Evolutionary conservation across 2,797 vertebrate species (phyloP).

Genomic region (Crenuchus spilurus): DNA sequence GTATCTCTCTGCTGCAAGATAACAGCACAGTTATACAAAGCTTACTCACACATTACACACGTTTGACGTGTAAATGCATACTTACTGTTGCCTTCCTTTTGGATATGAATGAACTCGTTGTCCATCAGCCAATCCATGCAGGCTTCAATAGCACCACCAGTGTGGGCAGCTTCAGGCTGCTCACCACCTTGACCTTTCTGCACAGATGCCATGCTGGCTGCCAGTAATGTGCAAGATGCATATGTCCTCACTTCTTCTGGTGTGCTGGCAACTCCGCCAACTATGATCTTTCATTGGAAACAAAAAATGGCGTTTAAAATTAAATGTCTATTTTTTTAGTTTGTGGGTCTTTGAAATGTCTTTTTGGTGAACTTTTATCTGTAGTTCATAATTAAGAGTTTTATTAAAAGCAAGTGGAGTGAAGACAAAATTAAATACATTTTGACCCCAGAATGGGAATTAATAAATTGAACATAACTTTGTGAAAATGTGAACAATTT

Average conservation of each 20-base stretch:
- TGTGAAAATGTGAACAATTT: too few species aligned
- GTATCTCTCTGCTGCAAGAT: constrained; percentile 79
- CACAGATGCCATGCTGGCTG: constrained; percentile 77
- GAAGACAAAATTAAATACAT: too few species aligned
- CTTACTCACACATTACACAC: background rate
- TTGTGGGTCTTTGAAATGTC: too few species aligned
- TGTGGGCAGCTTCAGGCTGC: constrained; percentile 53
- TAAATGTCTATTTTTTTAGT: too few species aligned
- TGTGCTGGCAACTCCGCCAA: constrained; percentile 88
- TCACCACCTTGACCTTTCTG: constrained; percentile 13
- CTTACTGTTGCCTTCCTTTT: constrained; percentile 71
- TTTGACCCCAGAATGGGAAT: too few species aligned
- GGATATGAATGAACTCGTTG: constrained; percentile 91
- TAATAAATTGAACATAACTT: too few species aligned
- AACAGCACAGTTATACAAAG: constrained; percentile 12
- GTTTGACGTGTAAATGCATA: too few species aligned
- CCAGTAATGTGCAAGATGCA: constrained; percentile 89
- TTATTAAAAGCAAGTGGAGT: too few species aligned
- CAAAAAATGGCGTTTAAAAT: too few species aligned
- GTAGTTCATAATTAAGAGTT: too few species aligned
- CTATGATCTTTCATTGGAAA: constrained; percentile 84
- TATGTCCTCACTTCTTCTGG: constrained; percentile 88
- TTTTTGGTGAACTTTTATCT: too few species aligned
- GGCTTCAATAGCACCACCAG: constrained; percentile 81
- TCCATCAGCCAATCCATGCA: constrained; percentile 92